Evolutionary conservation across 2,888 invertebrate species (phyloP).

Genomic region (Megamerina dolium): DNA sequence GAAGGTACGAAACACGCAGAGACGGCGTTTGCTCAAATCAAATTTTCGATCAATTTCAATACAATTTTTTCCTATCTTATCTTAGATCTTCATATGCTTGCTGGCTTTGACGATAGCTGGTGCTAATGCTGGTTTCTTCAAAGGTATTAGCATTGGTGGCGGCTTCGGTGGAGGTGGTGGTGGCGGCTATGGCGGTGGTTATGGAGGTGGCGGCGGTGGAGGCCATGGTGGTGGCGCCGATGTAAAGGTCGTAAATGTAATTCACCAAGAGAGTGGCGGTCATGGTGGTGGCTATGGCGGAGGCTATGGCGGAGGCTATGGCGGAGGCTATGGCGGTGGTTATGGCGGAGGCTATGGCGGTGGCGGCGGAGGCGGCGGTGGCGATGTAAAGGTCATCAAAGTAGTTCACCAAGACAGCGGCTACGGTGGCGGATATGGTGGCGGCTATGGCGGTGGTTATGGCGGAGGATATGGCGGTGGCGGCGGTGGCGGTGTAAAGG

Average conservation of each 20-base stretch:
- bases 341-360: neutral
- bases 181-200: no score
- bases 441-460: neutral
- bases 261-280: constrained; percentile 16
- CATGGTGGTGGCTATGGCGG: constrained; percentile 9
- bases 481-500: neutral
- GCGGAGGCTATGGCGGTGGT: constrained; percentile 5
- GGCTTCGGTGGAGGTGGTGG: neutral
- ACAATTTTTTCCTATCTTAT: neutral
- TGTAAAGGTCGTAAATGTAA: neutral
- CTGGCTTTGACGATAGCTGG: constrained; percentile 29
- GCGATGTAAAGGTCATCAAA: constrained; percentile 13
- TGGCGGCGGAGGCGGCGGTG: constrained; percentile 1
- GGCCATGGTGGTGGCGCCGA: neutral
- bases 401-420: constrained; percentile 12
- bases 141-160: neutral
- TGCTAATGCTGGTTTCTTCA: constrained; percentile 29
- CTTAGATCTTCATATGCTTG: constrained; percentile 28
- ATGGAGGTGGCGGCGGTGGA: neutral
- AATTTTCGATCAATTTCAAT: no score
- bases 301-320: constrained; percentile 11
- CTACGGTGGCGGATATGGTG: constrained; percentile 12
- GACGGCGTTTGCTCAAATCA: no score
- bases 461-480: neutral
- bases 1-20: no score